Base-by-base conservation (phyloP, 2,113 vertebrate species). In the Lophotis ruficrista region DNA sequence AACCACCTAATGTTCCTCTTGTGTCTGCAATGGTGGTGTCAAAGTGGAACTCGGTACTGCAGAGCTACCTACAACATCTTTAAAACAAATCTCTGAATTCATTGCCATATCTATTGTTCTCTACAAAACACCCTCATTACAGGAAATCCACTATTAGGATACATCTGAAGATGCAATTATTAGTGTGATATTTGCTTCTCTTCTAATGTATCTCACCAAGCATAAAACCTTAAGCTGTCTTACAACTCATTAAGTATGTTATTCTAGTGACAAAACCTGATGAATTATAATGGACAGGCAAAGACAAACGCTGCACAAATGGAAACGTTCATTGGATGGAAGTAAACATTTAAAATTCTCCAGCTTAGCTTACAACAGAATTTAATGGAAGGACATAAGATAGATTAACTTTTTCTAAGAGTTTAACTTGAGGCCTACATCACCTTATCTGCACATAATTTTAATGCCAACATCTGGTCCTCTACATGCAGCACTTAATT, bases 121-220 rank as follows among this genome's bases (percentile, higher is more conserved):
- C 88, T 22, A 84, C 73, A 82, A 96, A 97, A 97, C 91, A 89
- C 91, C 82, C 87, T 10, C 87, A 62, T 76, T 95, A 95, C 65
- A 97, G 87, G 96, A 97, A 97, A 98, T 90, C 72, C 79, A 88
- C 56, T 89, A 87, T 41, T 92, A 94, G 96, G 95, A 96, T 92
- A 95, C 96, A 96, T 94, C 94, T 96, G 96, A 97, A 91, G 93
- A 96, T 96, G 94, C 87, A 91, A 97, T 96, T 96, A 96, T 91
- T 93, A 76, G 80, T 79, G 81, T 58, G 83, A 87, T 94, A 92
- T 83, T 94, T 68, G 61, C 65, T 92, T 89, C 92, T 95, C 66
- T 54, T 77, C 72, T 48, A 78, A 78, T 35, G 56, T 27, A 79
- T 57, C 83, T 84, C 92, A 72, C 41, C 60, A 56, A 76, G 69